These are phyloP conservation scores for Urocyon cinereoargenteus DNA, from an alignment of 2,797 vertebrate species.

Conservation along the genomic window DNA sequence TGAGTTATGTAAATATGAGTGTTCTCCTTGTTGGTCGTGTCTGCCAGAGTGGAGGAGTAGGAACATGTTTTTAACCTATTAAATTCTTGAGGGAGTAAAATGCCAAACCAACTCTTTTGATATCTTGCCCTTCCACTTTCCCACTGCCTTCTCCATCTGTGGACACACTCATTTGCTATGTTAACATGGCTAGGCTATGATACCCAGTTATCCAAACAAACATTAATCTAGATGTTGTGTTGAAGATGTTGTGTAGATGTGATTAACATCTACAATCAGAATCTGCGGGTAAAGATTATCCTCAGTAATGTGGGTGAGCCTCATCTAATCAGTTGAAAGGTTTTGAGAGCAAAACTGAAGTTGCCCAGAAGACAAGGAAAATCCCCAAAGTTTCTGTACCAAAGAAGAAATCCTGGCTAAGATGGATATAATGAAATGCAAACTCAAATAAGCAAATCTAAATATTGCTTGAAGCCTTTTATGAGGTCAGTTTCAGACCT, in stretches of 20 bases:
- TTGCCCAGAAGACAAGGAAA: background rate
- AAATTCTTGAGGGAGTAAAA: background rate
- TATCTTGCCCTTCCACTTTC: background rate
- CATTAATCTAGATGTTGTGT: background rate
- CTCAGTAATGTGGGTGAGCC: background rate
- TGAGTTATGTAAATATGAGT: background rate
- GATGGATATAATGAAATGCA: conserved; percentile 40
- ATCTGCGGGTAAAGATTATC: background rate
- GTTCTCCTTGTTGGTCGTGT: background rate
- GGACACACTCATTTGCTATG: too few species aligned
- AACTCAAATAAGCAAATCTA: conserved; percentile 64
- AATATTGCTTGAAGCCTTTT: background rate
- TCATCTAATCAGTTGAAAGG: background rate
- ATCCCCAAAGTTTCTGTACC: conserved; percentile 39
- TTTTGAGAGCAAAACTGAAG: background rate
- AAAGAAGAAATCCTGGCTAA: conserved; percentile 44
- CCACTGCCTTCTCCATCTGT: background rate
- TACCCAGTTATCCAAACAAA: background rate
- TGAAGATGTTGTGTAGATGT: background rate
- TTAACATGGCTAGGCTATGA: background rate
- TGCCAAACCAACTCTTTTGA: background rate
- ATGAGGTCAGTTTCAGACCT: background rate
- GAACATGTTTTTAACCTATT: background rate
- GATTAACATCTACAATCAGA: background rate
- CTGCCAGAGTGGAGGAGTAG: background rate